Conservation (phyloP, 2,113 vertebrate species). For the Odontesthes bonariensis region DNA sequence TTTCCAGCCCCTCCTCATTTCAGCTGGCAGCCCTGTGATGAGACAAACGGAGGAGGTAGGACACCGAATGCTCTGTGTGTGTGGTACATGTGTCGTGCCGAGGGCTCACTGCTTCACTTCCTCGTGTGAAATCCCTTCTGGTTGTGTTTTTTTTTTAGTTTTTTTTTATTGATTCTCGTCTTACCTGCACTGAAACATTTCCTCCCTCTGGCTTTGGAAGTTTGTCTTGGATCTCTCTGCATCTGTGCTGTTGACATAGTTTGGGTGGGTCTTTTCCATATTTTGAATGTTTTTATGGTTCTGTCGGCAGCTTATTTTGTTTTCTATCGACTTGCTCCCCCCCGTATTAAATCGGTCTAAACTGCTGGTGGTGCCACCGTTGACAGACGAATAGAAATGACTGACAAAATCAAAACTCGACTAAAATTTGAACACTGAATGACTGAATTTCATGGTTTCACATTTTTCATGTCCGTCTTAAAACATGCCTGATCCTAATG, state of each 20-base stretch:
- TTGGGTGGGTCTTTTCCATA: slow-evolving; percentile 35
- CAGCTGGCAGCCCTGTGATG: slow-evolving; percentile 70
- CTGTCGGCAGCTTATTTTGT: slow-evolving; percentile 42
- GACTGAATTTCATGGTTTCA: background rate
- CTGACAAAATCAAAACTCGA: background rate
- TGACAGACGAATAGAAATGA: slow-evolving; percentile 42
- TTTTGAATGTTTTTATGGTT: slow-evolving; percentile 52
- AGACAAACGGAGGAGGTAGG: slow-evolving; percentile 75
- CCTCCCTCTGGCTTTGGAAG: slow-evolving; percentile 42
- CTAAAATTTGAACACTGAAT: background rate
- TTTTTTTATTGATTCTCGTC: slow-evolving; percentile 55
- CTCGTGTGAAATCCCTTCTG: slow-evolving; percentile 55
- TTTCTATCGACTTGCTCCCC: slow-evolving; percentile 25
- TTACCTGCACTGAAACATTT: slow-evolving; percentile 56
- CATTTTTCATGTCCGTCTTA: background rate
- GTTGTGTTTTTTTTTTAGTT: slow-evolving; percentile 61
- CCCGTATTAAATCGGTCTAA: slow-evolving; percentile 20
- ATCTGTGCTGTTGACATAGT: slow-evolving; percentile 61
- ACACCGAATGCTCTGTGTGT: slow-evolving; percentile 53
- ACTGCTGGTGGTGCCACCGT: slow-evolving; percentile 15
- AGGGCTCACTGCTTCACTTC: slow-evolving; percentile 63
- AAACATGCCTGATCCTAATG: background rate
- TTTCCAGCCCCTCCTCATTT: slow-evolving; percentile 57
- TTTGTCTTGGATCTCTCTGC: slow-evolving; percentile 66
- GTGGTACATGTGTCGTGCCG: slow-evolving; percentile 51